Conservation (phyloP, 2,888 invertebrate species). For the Athetis lepigone region DNA sequence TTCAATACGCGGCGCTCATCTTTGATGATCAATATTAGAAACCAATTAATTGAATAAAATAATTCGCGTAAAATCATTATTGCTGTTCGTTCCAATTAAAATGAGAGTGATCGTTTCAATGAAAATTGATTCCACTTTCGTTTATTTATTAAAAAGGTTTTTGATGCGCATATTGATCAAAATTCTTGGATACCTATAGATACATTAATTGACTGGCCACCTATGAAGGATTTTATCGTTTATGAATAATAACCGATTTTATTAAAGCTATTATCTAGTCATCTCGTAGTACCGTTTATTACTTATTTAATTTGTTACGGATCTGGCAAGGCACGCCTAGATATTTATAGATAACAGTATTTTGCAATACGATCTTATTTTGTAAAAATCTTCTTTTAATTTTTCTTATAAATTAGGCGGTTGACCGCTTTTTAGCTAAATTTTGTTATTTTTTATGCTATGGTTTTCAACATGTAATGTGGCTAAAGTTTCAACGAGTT, state of each 20-base stretch:
- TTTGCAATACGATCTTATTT: background rate
- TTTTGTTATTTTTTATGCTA: too few relatives aligned
- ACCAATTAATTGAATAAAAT: conserved; percentile 56
- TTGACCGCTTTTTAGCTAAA: too few relatives aligned
- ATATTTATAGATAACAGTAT: background rate
- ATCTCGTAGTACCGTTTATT: background rate
- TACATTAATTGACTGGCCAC: conserved; percentile 6
- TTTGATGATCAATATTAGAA: conserved; percentile 52
- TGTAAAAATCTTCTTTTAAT: too few relatives aligned
- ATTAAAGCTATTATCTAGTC: background rate
- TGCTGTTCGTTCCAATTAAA: conserved; percentile 55
- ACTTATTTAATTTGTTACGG: background rate
- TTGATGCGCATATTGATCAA: conserved; percentile 32
- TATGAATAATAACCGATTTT: background rate
- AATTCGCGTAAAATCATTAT: conserved; percentile 62
- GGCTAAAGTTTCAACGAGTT: too few relatives aligned
- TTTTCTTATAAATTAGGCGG: too few relatives aligned
- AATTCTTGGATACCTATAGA: background rate
- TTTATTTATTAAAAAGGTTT: conserved; percentile 23
- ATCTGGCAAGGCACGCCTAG: background rate
- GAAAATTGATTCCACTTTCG: conserved; percentile 38
- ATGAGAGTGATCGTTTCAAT: conserved; percentile 38
- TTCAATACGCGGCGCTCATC: conserved; percentile 47
- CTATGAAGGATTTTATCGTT: conserved; percentile 16
- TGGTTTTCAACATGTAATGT: too few relatives aligned